A percentile compares a stretch with the other conserved stretches of the same genome.
phyloP scores from a whole-genome alignment of 2,797 vertebrate genomes.

The Synaphobranchus kaupii region DNA sequence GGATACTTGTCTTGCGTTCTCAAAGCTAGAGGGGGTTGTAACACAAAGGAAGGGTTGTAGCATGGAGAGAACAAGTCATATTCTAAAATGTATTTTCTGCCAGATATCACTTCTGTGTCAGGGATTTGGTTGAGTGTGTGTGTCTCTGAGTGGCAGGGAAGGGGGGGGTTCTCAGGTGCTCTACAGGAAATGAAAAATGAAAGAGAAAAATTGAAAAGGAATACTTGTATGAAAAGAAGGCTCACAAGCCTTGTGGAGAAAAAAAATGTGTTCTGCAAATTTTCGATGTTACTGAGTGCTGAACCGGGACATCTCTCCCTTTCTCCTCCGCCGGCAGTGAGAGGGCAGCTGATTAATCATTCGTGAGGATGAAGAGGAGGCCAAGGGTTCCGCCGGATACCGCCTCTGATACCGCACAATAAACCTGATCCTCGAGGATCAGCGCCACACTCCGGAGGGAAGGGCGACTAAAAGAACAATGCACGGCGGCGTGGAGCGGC shows the following conservation, averaged over 20 bases:
- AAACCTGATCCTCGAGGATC: conserved; percentile 27
- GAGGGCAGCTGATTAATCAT: conserved; percentile 53
- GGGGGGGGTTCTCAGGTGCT: conserved; percentile 67
- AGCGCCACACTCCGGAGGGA: neutral
- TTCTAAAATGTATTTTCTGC: conserved; percentile 43
- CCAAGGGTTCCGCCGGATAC: conserved; percentile 27
- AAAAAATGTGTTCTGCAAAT: conserved; percentile 69
- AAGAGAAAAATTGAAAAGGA: conserved; percentile 50
- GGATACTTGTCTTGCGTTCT: neutral
- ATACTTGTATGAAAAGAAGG: conserved; percentile 61
- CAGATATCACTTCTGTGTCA: conserved; percentile 42
- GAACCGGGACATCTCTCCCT: conserved; percentile 24
- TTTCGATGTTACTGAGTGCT: conserved; percentile 59
- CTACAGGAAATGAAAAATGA: conserved; percentile 70
- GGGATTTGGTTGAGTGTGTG: neutral
- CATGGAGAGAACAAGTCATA: conserved; percentile 33
- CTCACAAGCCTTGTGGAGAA: conserved; percentile 58
- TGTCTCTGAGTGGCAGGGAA: neutral
- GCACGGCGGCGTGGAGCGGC: too few relatives aligned
- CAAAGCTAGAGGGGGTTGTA: neutral
- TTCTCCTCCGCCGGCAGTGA: neutral
- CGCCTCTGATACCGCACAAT: conserved; percentile 31
- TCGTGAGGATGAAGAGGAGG: conserved; percentile 30
- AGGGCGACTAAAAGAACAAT: neutral
- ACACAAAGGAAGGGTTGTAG: conserved; percentile 36